Conservation (phyloP, 2,113 vertebrate species). For the Boleophthalmus pectinirostris region DNA sequence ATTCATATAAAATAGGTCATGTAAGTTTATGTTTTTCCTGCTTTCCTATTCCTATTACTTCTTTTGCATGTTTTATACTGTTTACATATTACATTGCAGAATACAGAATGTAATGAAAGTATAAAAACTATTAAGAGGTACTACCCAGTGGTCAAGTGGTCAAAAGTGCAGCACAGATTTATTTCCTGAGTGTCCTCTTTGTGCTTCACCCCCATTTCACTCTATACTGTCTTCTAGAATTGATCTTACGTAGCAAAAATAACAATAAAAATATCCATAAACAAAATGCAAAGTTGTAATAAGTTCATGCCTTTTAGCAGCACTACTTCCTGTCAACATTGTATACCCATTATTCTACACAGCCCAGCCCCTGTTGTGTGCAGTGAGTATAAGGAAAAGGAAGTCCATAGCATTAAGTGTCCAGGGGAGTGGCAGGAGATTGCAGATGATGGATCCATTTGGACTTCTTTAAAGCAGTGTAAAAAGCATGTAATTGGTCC, state of each 20-base stretch:
- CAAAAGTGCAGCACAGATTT: not conserved
- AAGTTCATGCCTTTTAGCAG: not conserved
- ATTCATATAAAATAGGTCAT: no score
- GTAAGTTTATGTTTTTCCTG: no score
- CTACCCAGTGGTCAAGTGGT: no score
- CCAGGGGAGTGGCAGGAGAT: slow-evolving; percentile 2
- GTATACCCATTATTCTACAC: not conserved
- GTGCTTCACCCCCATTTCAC: not conserved
- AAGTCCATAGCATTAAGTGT: not conserved
- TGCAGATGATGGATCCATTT: not conserved
- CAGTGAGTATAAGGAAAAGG: not conserved
- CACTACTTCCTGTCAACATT: not conserved
- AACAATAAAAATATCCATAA: not conserved
- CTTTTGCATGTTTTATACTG: no score
- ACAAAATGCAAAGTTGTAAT: not conserved
- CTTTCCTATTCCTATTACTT: no score
- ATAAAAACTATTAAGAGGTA: no score
- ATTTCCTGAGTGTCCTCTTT: not conserved
- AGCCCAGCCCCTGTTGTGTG: not conserved
- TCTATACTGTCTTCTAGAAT: no score
- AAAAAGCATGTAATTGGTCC: slow-evolving; percentile 15
- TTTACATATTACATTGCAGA: no score
- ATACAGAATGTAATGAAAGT: no score
- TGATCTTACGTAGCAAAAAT: no score
- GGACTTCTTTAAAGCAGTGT: slow-evolving; percentile 10